Percentiles rank a stretch among this genome's conserved stretches.
Evolutionary conservation across 2,888 invertebrate species (phyloP).

Genomic region (Dimorphilus gyrociliatus): DNA sequence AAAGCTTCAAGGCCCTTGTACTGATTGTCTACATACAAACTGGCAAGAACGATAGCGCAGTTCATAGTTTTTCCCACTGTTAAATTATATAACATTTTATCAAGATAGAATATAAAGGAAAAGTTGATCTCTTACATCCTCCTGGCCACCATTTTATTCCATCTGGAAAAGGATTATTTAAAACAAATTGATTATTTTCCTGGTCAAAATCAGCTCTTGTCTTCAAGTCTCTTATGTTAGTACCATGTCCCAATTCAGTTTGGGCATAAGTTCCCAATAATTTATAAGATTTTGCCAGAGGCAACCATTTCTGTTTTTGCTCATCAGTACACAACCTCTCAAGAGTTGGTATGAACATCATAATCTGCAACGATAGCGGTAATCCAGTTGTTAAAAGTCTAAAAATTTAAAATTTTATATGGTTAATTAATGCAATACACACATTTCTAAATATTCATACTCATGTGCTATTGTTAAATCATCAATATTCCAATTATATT

Average conservation of each 20-base stretch:
- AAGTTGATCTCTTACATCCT: conserved; percentile 75
- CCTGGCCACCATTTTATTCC: conserved; percentile 96
- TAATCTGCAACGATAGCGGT: no score
- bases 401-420: no score
- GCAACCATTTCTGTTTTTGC: conserved; percentile 74
- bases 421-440: no score
- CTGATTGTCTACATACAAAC: conserved; percentile 63
- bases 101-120: conserved; percentile 71
- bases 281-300: conserved; percentile 59
- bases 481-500: no score
- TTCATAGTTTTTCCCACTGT: conserved; percentile 83
- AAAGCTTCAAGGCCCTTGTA: conserved; percentile 81
- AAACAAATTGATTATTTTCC: conserved; percentile 60
- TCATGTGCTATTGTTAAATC: no score
- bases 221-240: conserved; percentile 75
- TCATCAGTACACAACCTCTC: conserved; percentile 74
- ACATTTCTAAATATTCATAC: no score
- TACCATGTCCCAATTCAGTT: conserved; percentile 85
- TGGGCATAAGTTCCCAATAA: conserved; percentile 90
- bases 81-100: conserved; percentile 15
- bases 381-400: no score
- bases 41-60: conserved; percentile 78
- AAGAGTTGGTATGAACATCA: conserved; percentile 80
- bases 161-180: conserved; percentile 68
- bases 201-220: conserved; percentile 79